Conservation (phyloP, 2,888 invertebrate species). For the Gerosis bhagava region DNA sequence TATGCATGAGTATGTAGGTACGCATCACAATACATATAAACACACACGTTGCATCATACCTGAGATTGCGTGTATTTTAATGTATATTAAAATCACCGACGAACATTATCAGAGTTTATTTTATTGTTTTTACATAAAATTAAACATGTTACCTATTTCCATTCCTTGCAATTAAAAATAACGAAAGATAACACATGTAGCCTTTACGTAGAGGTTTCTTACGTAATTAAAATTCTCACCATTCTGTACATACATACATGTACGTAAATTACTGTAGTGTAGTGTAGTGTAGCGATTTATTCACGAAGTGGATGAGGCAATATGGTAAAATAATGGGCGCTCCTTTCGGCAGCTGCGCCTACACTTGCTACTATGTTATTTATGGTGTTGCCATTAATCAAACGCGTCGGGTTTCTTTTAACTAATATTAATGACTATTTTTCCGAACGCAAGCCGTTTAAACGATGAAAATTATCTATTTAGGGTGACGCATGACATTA, state of each 20-base stretch:
- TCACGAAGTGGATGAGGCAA: constrained; percentile 7
- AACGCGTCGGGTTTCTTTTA: not conserved
- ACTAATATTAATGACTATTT: constrained; percentile 6
- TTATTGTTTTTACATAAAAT: no score
- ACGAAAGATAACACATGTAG: constrained; percentile 14
- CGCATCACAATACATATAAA: no score
- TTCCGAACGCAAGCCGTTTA: not conserved
- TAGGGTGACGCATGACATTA: no score
- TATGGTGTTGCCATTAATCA: constrained; percentile 11
- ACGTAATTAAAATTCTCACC: constrained; percentile 3
- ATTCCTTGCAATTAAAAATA: constrained; percentile 18
- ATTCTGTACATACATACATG: no score
- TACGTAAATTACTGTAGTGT: constrained; percentile 2
- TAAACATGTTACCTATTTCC: no score
- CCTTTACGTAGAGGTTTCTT: constrained; percentile 3
- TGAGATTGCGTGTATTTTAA: no score
- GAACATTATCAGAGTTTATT: no score
- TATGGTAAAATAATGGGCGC: constrained; percentile 5
- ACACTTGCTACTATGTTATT: no score
- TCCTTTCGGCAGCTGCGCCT: constrained; percentile 6
- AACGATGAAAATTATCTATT: no score
- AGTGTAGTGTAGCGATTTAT: constrained; percentile 14
- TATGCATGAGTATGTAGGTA: no score
- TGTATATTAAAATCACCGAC: no score
- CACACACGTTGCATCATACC: no score